Conservation (phyloP, 2,888 invertebrate genomes). For the Phalera bucephala region DNA sequence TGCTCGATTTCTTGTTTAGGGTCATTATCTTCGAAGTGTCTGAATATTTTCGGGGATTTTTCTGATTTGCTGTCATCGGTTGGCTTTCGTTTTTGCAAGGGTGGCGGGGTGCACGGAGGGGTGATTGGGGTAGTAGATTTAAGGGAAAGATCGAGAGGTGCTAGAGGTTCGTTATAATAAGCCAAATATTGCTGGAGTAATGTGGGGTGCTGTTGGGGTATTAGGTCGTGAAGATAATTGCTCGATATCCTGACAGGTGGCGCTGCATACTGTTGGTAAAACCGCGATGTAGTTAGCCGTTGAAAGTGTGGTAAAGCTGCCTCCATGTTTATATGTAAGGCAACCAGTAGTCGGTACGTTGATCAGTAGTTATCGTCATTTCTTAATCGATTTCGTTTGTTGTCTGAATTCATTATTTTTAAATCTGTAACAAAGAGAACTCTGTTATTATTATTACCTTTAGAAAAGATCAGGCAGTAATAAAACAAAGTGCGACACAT, state of each 20-base stretch:
- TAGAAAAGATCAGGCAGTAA: conserved; percentile 23
- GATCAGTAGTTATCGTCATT: conserved; percentile 18
- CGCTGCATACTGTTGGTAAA: conserved; percentile 71
- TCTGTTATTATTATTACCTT: conserved; percentile 13
- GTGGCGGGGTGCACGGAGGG: conserved; percentile 90
- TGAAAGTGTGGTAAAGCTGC: conserved; percentile 72
- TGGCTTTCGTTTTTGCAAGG: conserved; percentile 79
- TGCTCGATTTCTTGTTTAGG: conserved; percentile 52
- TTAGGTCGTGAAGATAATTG: conserved; percentile 69
- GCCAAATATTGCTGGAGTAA: conserved; percentile 81
- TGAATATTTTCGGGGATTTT: conserved; percentile 68
- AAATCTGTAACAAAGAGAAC: conserved; percentile 45
- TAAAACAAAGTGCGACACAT: conserved; percentile 32
- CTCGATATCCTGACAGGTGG: conserved; percentile 65
- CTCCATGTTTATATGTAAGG: conserved; percentile 55
- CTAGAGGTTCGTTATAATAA: conserved; percentile 84
- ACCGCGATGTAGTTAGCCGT: conserved; percentile 62
- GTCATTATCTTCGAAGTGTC: conserved; percentile 66
- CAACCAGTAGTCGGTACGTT: conserved; percentile 10
- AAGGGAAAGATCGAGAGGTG: conserved; percentile 89
- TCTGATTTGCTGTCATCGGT: conserved; percentile 57
- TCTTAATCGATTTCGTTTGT: conserved; percentile 19
- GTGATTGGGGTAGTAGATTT: conserved; percentile 89
- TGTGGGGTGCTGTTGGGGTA: conserved; percentile 72
- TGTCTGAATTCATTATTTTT: conserved; percentile 16